Base-by-base conservation (phyloP, 2,113 vertebrate species). In the Cromileptes altivelis region DNA sequence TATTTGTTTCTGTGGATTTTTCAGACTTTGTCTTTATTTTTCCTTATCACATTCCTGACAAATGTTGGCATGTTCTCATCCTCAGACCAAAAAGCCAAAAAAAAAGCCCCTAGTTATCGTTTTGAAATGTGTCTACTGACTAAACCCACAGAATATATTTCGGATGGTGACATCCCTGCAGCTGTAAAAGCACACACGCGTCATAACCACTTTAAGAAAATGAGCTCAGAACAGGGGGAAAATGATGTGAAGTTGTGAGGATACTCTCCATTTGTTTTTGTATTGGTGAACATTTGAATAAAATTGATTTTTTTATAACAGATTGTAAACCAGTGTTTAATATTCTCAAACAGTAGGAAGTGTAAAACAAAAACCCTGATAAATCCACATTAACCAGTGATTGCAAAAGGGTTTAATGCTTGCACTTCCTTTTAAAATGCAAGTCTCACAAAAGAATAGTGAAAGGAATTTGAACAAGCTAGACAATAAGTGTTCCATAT, bases 201-300 rank as follows among this genome's bases (percentile, higher is more conserved):
- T 80, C 62, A 71, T 65, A 78, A 92, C 90, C 92, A 92, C 92
- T 90, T 70, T 73, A 80, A 52, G 70, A 89, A 69, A 77, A 78
- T 13, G 76, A 85, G 78, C 75, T 77, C 52, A 77, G 75, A 75
- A 74, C 4, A 7, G 27, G 70, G 17, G 49, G 27, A 70, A 78
- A 74, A 85, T 52, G 2, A 78, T 83, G 70, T 78, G 56, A 78
- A 82, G 56, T 87, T 87, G 70, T 88, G 73, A 91, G 85, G 75
- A 93, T 80, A 58, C 81, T 88, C 78, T 91, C 87, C 88, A 90
- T 91, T 92, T 92, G 89, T 94, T 95, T 95, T 95, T 95, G 91
- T 94, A 95, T 88, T 87, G 82, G 87, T 94, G 87, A 91, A 93
- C 85, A 91, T 95, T 94, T 95, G 88, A 95, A 94, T 95, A 95